phyloP scores from a whole-genome alignment of 2,797 vertebrate species.

The Phoxinus dragarum region DNA sequence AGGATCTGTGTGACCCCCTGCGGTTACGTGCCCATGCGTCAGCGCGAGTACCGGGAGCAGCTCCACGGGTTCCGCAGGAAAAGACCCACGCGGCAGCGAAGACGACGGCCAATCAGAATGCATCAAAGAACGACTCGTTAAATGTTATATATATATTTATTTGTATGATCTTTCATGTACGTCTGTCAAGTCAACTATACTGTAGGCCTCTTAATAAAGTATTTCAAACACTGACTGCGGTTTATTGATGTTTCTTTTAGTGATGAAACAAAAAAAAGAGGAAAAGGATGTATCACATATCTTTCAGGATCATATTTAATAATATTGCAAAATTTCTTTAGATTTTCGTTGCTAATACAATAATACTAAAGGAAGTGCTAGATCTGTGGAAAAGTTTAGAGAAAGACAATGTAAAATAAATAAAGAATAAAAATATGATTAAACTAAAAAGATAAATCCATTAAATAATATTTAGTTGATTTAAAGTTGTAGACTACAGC shows the following conservation, averaged over 20 bases:
- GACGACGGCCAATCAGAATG: constrained; percentile 50
- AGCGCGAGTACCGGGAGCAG: constrained; percentile 66
- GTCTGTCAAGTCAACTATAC: neutral
- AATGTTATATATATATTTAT: neutral
- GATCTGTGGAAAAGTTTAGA: neutral
- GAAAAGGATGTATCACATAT: neutral
- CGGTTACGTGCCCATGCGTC: constrained; percentile 68
- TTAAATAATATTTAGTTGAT: neutral
- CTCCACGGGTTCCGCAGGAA: constrained; percentile 59
- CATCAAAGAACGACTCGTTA: constrained; percentile 16
- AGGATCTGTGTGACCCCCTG: constrained; percentile 70
- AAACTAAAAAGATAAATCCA: neutral
- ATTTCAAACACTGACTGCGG: neutral
- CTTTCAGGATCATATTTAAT: neutral
- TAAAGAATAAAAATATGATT: neutral
- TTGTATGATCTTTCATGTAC: neutral
- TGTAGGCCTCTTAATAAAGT: neutral
- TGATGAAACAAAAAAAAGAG: neutral
- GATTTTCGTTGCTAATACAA: neutral
- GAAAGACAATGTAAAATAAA: neutral
- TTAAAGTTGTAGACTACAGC: neutral
- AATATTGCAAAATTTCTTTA: neutral
- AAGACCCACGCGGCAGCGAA: constrained; percentile 27
- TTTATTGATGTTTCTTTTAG: neutral
- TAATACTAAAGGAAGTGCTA: neutral